Percentiles rank a stretch among this genome's conserved stretches.
Evolutionary conservation across 2,113 vertebrate genomes (phyloP).

Genomic region (Oreochromis tanganicae): DNA sequence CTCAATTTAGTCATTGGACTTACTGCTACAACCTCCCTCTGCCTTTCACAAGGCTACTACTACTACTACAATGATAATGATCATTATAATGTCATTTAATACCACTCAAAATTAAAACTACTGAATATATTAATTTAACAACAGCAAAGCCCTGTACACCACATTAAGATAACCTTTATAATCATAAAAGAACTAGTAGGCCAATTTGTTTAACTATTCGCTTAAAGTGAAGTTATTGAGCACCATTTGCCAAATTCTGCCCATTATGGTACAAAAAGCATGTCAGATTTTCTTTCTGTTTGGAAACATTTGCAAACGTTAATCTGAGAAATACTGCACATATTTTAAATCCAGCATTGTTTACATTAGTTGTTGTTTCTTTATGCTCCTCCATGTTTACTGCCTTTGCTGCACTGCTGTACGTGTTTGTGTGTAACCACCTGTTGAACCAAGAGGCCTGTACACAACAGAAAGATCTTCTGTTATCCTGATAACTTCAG

Average conservation of each 20-base stretch:
- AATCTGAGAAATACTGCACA: not conserved
- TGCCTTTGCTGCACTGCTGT: not conserved
- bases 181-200: not conserved
- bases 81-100: rapidly evolving
- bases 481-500: not conserved
- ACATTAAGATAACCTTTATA: not conserved
- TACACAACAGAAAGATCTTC: not conserved
- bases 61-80: not conserved
- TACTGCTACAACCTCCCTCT: not conserved
- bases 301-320: not conserved
- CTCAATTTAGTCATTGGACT: not conserved
- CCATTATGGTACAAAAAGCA: not conserved
- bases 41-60: not conserved
- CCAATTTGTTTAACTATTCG: not conserved
- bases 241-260: not conserved
- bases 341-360: not conserved
- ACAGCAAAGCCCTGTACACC: not conserved
- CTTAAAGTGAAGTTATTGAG: not conserved
- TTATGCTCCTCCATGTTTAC: not conserved
- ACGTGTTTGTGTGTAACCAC: not conserved
- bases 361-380: not conserved
- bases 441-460: not conserved
- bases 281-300: not conserved
- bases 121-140: not conserved
- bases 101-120: not conserved